A percentile compares a stretch with the other conserved stretches of the same genome.
Conservation (phyloP, 2,888 invertebrate species). For the Miltochrista miniata region DNA sequence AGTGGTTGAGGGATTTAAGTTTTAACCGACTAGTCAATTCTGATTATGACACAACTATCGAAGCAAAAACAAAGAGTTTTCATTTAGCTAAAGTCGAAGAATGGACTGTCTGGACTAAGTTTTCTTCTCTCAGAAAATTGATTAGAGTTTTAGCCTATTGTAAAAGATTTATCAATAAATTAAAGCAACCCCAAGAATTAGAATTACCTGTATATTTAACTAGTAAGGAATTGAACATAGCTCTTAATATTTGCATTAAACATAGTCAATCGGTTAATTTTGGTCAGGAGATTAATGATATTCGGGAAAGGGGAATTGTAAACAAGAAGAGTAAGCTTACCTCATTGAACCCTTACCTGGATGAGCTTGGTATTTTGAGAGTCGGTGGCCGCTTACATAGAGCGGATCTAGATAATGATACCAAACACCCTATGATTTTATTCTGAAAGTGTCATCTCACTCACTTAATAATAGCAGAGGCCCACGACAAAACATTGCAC, state of each 20-base stretch:
- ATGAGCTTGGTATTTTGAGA: background rate
- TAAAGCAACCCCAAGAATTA: too few species aligned
- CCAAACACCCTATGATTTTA: background rate
- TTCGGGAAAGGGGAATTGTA: background rate
- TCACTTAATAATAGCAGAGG: background rate
- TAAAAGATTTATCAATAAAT: background rate
- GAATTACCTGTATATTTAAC: background rate
- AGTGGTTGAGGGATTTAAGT: too few species aligned
- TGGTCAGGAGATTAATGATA: background rate
- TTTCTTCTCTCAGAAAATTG: background rate
- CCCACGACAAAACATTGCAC: constrained; percentile 6
- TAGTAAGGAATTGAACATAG: background rate
- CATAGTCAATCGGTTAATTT: background rate
- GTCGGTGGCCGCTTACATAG: background rate
- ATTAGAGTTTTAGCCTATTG: background rate
- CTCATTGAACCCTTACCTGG: background rate
- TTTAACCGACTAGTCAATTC: background rate
- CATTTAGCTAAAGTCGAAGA: background rate
- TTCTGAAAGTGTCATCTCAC: background rate
- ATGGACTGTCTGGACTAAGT: background rate
- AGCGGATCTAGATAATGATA: background rate
- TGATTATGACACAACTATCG: background rate
- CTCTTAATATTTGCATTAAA: background rate
- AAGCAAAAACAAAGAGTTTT: background rate
- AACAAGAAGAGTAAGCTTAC: background rate